Base-by-base conservation (phyloP, 2,113 vertebrate species). In the Nicator chloris region DNA sequence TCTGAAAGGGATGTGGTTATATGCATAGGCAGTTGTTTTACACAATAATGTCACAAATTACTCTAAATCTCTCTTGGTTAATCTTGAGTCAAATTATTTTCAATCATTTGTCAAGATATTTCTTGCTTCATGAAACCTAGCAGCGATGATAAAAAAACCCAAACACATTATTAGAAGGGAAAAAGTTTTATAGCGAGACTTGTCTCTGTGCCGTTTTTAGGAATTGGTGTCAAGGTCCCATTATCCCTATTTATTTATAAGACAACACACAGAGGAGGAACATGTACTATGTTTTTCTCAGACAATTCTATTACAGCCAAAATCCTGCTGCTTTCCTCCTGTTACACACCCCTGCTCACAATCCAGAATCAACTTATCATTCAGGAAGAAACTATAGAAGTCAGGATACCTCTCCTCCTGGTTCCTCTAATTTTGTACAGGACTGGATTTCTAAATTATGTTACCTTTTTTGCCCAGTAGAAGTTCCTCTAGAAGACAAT, bases 281-380 rank as follows among this genome's bases (percentile, higher is more conserved):
- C 4, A 8, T 18, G 7, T 9, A 5, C 27, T 20, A 7, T 11
- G 8, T 39, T 82, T 71, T 89, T 71, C 80, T 54, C 44, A 76
- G 47, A 21, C 5, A 15, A 13, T 49, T 72, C 14, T 14, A 37
- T 30, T 50, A 13, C 19, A 72, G n/a, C 9, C 13, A 54, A 82
- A 89, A 47, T 50, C 16, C 37, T 30, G 9, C 28, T 57, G 20
- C 23, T 77, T 84, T 76, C 18, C 72, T 84, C 44, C 10, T 51
- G 13, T 70, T 77, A n/a, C 8, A 5, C 2, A 28, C 7, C 59
- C 42, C 44, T 59, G 10, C 0, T 1, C 44, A 39, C 0, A 13
- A 35, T 9, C 7, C 6, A 10, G 47, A 64, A 59, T 35, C 47
- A 66, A 31, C 7, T 18, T 50, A 30, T 42, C 1, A 10, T 73